phyloP scores from a whole-genome alignment of 1,140 invertebrate species.

The Lepidurus apus region DNA sequence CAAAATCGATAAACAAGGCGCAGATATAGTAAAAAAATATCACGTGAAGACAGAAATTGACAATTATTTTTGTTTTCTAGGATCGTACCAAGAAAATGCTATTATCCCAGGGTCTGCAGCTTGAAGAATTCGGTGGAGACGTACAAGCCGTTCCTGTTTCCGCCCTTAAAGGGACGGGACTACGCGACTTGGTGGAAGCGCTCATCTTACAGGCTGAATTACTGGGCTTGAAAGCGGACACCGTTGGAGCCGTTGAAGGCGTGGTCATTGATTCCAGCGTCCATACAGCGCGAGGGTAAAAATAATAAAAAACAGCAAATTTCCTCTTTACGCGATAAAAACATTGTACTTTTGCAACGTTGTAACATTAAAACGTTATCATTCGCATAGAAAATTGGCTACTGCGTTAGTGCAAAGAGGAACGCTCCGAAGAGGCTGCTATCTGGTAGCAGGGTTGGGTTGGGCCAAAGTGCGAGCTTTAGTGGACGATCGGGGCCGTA shows the following conservation, averaged over 20 bases:
- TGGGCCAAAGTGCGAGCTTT: conserved; percentile 75
- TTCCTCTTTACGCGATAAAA: conserved; percentile 28
- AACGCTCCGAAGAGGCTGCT: conserved; percentile 70
- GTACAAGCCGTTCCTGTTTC: conserved; percentile 87
- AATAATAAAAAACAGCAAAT: conserved; percentile 22
- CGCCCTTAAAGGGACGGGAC: conserved; percentile 74
- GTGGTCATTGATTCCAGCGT: conserved; percentile 80
- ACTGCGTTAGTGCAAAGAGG: conserved; percentile 86
- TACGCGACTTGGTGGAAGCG: conserved; percentile 76
- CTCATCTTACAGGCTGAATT: conserved; percentile 81
- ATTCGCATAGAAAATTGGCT: conserved; percentile 65
- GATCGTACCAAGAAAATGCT: conserved; percentile 68
- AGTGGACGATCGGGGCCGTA: conserved; percentile 68
- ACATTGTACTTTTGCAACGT: conserved; percentile 27
- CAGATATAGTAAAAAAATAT: conserved; percentile 64
- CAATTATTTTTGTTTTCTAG: conserved; percentile 47
- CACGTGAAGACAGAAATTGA: conserved; percentile 23
- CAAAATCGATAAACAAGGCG: conserved; percentile 90
- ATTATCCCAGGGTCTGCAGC: conserved; percentile 63
- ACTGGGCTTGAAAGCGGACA: conserved; percentile 75
- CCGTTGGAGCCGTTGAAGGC: conserved; percentile 77
- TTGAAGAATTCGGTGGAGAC: conserved; percentile 88
- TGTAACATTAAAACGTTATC: too few relatives aligned
- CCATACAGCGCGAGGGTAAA: conserved; percentile 63
- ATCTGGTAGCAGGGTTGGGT: conserved; percentile 74